phyloP scores from a whole-genome alignment of 2,797 vertebrate species.

The Phataginus tetradactyla region DNA sequence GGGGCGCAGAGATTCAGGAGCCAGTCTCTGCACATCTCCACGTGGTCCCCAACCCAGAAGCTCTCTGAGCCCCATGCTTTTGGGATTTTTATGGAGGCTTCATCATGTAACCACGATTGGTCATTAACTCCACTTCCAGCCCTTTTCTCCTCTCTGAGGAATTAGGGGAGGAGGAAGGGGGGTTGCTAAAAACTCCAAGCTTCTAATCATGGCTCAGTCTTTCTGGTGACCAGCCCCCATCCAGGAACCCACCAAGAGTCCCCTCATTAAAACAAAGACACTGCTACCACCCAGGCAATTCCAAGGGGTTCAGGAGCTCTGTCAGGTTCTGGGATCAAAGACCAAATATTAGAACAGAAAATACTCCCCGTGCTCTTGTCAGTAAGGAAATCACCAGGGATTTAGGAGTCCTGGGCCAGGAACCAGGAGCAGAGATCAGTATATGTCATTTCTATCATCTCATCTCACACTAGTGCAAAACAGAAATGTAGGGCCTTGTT shows the following conservation, averaged over 20 bases:
- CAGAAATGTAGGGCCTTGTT: background rate
- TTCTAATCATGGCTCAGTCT: background rate
- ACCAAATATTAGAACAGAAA: background rate
- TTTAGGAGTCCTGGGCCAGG: background rate
- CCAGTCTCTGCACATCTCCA: rapidly evolving
- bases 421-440: background rate
- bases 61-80: no score
- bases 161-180: no score
- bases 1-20: background rate
- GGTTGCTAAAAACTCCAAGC: background rate
- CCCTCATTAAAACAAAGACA: background rate
- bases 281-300: background rate
- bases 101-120: rapidly evolving
- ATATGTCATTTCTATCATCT: background rate
- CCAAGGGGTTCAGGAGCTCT: background rate
- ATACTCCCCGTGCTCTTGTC: background rate
- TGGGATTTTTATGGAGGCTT: background rate
- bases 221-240: background rate
- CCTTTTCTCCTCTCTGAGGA: background rate
- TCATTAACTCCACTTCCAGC: background rate
- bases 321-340: background rate
- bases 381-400: background rate
- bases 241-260: background rate
- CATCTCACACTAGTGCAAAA: background rate
- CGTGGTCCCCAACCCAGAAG: rapidly evolving